Base-by-base conservation (phyloP, 2,888 invertebrate genomes). In the Lomographa bimaculata region DNA sequence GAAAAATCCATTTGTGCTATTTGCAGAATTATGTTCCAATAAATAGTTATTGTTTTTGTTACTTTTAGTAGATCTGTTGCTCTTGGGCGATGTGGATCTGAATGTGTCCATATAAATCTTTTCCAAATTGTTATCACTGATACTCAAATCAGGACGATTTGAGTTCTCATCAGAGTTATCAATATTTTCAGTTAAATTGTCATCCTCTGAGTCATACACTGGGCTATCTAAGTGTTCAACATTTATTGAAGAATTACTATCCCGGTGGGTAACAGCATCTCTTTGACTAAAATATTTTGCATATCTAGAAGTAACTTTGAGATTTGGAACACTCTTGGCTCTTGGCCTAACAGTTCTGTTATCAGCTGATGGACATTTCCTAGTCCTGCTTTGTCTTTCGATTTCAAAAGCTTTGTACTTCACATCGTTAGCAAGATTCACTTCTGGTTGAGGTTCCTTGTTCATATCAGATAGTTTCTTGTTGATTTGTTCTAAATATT, bases 401-500 rank as follows among this genome's bases (percentile, higher is more conserved):
- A 84, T 86, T 68, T 86, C 83, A 69, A 75, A 80, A 7, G 77
- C 66, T 64, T 83, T 85, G 48, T 84, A 86, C 64, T 87, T 86
- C 4, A 70, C 49, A 51, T 85, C 70, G 17, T 50, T 53, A 37
- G 75, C 77, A 14, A 69, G 11, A 21, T 64, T 55, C 10, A 79
- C 57, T 56, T 79, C 77, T 8, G 79, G 64, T 32, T 57, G 66
- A 16, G 69, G 57, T 19, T 78, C 77, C 59, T 74, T 81, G 19
- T 75, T 60, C 62, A 81, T 79, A 16, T 69, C 58, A 5, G 67
- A 58, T 16, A 87, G 66, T 55, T 87, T 87, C 38, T 92, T 92
- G 65, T 94, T 95, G 16, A 96, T 95, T 74, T 94, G 93, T 59
- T 94, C 93, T 46, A 95, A 85, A 73, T 94, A 92, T 83, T 93